Percentiles rank a stretch among this genome's conserved stretches.
Conservation (phyloP, 1,140 invertebrate genomes). For the Pectinophora gossypiella region DNA sequence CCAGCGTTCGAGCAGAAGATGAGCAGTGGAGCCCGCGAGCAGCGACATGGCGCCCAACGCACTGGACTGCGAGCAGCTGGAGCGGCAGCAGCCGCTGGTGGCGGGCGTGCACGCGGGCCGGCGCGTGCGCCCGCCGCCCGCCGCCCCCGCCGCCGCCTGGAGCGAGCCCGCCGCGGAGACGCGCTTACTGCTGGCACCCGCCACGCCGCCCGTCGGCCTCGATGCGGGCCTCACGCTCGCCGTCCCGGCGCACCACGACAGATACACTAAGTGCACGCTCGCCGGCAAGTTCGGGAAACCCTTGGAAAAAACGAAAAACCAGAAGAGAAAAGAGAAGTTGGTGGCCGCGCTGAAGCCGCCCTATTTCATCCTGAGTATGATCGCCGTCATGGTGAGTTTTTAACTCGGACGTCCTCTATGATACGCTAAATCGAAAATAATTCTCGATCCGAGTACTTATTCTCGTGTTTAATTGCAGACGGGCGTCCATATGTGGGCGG, state of each 20-base stretch:
- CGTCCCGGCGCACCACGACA: slow-evolving; percentile 29
- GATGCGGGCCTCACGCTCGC: slow-evolving; percentile 48
- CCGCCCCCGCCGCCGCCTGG: slow-evolving; percentile 20
- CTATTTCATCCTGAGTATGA: slow-evolving; percentile 58
- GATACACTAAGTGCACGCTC: slow-evolving; percentile 33
- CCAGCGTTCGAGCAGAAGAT: neutral
- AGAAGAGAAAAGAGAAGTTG: slow-evolving; percentile 50
- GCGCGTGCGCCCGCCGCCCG: slow-evolving; percentile 25
- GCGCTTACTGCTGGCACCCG: slow-evolving; percentile 32
- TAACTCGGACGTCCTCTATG: neutral
- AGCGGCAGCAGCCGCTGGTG: slow-evolving; percentile 5
- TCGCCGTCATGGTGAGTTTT: slow-evolving; percentile 52
- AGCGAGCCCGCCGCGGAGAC: slow-evolving; percentile 49
- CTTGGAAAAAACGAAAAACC: slow-evolving; percentile 41
- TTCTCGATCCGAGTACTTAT: too few relatives aligned
- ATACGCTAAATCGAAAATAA: too few relatives aligned
- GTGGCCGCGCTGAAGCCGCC: slow-evolving; percentile 43
- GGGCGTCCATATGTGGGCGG: slow-evolving; percentile 31
- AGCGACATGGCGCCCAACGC: slow-evolving; percentile 49
- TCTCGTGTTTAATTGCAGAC: slow-evolving; percentile 26
- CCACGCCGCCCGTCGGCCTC: slow-evolving; percentile 18
- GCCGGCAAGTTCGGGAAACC: slow-evolving; percentile 26
- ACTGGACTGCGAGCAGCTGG: slow-evolving; percentile 39
- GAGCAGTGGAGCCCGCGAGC: slow-evolving; percentile 8
- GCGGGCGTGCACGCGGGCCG: neutral